Evolutionary conservation across 2,888 invertebrate species (phyloP), one percentile per base, ranked within the genome.

Genomic region (Agriopis marginaria): DNA sequence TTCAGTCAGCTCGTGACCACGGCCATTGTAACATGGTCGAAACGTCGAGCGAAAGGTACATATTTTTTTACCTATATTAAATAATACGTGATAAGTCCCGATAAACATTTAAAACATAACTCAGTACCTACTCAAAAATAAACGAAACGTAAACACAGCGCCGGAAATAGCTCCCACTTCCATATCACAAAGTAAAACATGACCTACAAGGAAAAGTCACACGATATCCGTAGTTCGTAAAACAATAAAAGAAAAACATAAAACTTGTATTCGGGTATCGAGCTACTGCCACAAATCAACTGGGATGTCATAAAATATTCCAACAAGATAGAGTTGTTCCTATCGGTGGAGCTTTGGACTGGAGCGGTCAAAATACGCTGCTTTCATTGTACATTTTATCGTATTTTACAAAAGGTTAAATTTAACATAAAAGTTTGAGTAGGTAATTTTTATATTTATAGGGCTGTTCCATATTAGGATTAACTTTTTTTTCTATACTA

Each of bases 281-380:
- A 70, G 74, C 75, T 68, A 70, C 70, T 75, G 73, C 68, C 63
- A 67, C 60, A 71, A 77, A 79, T 76, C 81, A 75, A 75, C 72
- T 77, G 70, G 51, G 62, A 61, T 72, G 68, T 76, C 75, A 79
- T 80, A 79, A 81, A 80, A 75, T 70, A 73, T 72, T 76, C 23
- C 61, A 55, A 55, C 23, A 70, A 78, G 70, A 76, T 70, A 77
- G 72, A 76, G 62, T 61, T 64, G 64, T 56, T 66, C 56, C 58
- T 65, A 17, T 14, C 5, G 55, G 63, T 67, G 49, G 23, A 9
- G 14, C 4, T 45, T 71, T 78, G 44, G 62, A n/a, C 32, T 39
- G 61, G 9, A 9, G n/a, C 39, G 49, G 39, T 60, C 40, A 39
- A 2, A 40, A 14, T 49, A 50, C 40, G 11, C 9, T 42, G 10